Conservation (phyloP, 2,797 vertebrate species). For the Pseudochaenichthys georgianus region DNA sequence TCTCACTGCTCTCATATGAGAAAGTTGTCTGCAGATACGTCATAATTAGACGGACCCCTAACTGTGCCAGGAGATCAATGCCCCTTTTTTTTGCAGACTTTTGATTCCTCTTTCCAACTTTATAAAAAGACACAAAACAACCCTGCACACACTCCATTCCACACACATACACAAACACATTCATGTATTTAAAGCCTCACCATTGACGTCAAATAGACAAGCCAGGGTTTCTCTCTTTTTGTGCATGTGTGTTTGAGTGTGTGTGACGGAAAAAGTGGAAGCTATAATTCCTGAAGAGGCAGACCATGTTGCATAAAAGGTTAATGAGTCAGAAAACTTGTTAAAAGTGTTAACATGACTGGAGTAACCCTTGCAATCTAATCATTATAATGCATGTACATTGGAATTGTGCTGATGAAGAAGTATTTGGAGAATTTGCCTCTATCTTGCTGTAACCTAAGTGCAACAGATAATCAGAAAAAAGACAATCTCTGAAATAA, state of each 20-base stretch:
- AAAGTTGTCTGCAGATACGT: neutral
- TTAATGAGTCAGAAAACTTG: constrained; percentile 55
- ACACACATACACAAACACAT: constrained; percentile 17
- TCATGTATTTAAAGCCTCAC: constrained; percentile 25
- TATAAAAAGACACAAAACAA: constrained; percentile 27
- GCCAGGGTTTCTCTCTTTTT: neutral
- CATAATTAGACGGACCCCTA: too few species aligned
- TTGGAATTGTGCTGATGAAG: constrained; percentile 31
- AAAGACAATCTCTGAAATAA: neutral
- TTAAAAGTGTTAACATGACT: constrained; percentile 55
- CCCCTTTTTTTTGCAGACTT: constrained; percentile 22
- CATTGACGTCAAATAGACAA: constrained; percentile 34
- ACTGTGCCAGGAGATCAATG: neutral
- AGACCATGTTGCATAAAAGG: constrained; percentile 45
- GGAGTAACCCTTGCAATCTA: neutral
- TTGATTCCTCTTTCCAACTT: constrained; percentile 27
- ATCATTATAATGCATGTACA: constrained; percentile 16
- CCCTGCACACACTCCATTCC: neutral
- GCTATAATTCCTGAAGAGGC: constrained; percentile 25
- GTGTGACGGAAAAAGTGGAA: neutral
- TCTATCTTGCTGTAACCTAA: constrained; percentile 8
- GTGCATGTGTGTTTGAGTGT: neutral
- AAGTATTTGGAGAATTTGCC: constrained; percentile 1
- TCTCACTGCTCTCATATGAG: neutral
- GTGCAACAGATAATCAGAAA: neutral